These are phyloP conservation scores for Drosophila testacea DNA, from an alignment of 2,888 invertebrate species.

Conservation along the genomic window DNA sequence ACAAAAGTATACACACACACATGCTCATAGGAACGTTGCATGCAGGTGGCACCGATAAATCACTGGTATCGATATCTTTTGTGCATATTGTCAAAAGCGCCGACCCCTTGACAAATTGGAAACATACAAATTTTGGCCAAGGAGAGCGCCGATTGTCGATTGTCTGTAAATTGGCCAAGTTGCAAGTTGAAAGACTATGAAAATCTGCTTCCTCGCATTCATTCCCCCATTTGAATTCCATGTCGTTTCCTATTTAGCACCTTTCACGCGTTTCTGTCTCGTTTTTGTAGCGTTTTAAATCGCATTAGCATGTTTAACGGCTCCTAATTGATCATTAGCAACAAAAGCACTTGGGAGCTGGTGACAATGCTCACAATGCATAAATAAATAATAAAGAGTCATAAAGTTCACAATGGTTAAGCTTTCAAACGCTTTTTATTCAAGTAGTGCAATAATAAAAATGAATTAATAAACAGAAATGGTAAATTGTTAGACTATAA, in stretches of 20 bases:
- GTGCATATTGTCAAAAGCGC: constrained; percentile 54
- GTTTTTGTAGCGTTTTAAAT: constrained; percentile 32
- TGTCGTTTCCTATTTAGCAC: constrained; percentile 37
- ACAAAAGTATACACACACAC: constrained; percentile 10
- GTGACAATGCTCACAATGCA: constrained; percentile 59
- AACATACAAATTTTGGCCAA: constrained; percentile 55
- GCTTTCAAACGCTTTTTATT: constrained; percentile 29
- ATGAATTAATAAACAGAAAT: constrained; percentile 21
- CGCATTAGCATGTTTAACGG: constrained; percentile 58
- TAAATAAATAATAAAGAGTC: constrained; percentile 64
- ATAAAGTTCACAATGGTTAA: constrained; percentile 44
- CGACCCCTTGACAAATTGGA: constrained; percentile 60
- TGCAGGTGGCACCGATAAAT: constrained; percentile 73
- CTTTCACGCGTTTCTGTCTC: constrained; percentile 26
- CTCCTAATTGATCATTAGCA: constrained; percentile 72
- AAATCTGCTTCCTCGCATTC: neutral
- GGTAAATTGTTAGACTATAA: constrained; percentile 37
- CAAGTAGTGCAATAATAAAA: constrained; percentile 18
- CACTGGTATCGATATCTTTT: constrained; percentile 61
- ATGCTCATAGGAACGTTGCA: constrained; percentile 3
- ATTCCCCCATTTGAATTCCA: neutral
- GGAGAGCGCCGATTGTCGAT: constrained; percentile 37
- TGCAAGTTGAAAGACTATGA: neutral
- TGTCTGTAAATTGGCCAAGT: constrained; percentile 2
- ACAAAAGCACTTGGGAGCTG: constrained; percentile 57